Conservation (phyloP, 2,797 vertebrate species). For the Schizothorax lantsangensis region DNA sequence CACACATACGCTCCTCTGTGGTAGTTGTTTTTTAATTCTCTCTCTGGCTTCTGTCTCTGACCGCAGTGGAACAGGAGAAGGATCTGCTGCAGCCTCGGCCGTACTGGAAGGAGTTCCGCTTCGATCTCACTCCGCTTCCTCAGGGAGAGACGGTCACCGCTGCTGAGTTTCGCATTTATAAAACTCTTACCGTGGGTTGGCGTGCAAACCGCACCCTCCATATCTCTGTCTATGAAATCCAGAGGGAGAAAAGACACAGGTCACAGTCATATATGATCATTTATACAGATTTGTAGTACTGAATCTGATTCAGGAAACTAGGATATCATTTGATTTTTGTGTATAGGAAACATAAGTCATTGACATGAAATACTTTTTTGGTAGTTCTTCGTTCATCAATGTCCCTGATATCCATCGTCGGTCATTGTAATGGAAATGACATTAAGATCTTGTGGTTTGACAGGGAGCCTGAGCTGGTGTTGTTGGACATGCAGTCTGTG, state of each 20-base stretch:
- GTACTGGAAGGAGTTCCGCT: constrained; percentile 96
- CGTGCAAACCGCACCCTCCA: constrained; percentile 87
- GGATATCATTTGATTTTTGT: neutral
- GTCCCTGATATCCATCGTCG: neutral
- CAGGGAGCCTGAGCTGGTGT: constrained; percentile 91
- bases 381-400: neutral
- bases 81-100: constrained; percentile 86
- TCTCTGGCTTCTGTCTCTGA: neutral
- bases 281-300: neutral
- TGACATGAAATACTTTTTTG: neutral
- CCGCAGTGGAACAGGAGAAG: constrained; percentile 88
- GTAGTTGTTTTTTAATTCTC: constrained; percentile 1
- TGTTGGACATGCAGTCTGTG: constrained; percentile 92
- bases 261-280: constrained; percentile 49
- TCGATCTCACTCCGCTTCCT: constrained; percentile 92
- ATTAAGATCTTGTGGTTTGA: constrained; percentile 35
- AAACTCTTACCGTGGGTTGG: constrained; percentile 79
- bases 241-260: constrained; percentile 85
- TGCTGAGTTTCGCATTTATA: constrained; percentile 93
- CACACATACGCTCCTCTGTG: neutral
- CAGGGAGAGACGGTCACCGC: constrained; percentile 88
- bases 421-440: neutral
- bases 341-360: neutral
- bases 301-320: neutral
- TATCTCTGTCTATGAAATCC: constrained; percentile 90